phyloP scores from a whole-genome alignment of 2,888 invertebrate species.

The Oscheius sp. region DNA sequence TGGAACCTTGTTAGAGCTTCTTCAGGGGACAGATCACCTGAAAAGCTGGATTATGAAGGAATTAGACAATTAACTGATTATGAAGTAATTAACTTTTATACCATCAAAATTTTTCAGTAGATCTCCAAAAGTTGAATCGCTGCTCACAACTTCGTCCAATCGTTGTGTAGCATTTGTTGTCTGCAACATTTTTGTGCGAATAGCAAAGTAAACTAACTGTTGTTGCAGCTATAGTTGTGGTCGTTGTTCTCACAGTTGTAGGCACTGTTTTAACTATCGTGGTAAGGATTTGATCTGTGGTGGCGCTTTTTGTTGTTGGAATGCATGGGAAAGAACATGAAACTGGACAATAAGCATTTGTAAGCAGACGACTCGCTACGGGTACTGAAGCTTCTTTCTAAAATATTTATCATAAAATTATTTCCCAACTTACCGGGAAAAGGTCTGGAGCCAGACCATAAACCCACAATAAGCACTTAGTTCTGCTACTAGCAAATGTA shows the following conservation, averaged over 20 bases:
- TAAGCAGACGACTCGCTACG: neutral
- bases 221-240: neutral
- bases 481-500: neutral
- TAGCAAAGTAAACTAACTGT: neutral
- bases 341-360: conserved; percentile 9
- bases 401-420: neutral
- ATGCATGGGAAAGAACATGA: conserved; percentile 10
- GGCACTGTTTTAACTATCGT: conserved; percentile 28
- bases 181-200: neutral
- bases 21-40: conserved; percentile 29
- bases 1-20: conserved; percentile 41
- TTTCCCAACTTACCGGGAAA: conserved; percentile 17
- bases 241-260: neutral
- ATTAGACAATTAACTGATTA: too few species aligned
- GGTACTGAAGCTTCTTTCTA: neutral
- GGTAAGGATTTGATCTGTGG: neutral
- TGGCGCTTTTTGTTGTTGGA: conserved; percentile 18
- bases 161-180: conserved; percentile 28
- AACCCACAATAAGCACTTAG: conserved; percentile 25
- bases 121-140: conserved; percentile 40
- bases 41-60: neutral
- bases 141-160: conserved; percentile 39
- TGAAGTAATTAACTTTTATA: neutral
- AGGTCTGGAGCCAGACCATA: conserved; percentile 26
- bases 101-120: conserved; percentile 40